A percentile compares a stretch with the other conserved stretches of the same genome.
Evolutionary conservation across 1,140 invertebrate species (phyloP).

Genomic region (Platorchestia sp.): DNA sequence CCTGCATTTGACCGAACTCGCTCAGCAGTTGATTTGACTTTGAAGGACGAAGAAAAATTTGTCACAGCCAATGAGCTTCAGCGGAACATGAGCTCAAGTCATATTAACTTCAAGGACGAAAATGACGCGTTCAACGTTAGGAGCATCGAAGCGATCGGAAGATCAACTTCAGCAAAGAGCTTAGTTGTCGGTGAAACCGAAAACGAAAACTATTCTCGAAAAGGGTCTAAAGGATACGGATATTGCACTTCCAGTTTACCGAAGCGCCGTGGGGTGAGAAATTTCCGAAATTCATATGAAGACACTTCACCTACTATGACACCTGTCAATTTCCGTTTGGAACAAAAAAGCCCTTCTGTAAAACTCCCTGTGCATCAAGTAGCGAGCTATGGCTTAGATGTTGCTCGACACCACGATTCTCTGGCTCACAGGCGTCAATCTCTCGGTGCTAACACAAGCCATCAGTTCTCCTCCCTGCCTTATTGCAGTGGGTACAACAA

Average conservation of each 20-base stretch:
- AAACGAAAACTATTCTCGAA: neutral
- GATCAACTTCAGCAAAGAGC: constrained; percentile 38
- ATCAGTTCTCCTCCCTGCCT: constrained; percentile 29
- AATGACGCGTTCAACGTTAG: neutral
- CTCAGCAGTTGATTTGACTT: constrained; percentile 24
- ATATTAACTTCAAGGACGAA: neutral
- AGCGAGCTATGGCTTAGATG: neutral
- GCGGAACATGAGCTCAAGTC: constrained; percentile 26
- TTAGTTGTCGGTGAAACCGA: neutral
- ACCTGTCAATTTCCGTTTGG: neutral
- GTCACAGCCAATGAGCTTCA: neutral
- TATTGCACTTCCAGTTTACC: constrained; percentile 42
- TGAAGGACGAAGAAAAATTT: constrained; percentile 37
- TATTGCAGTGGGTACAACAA: constrained; percentile 21
- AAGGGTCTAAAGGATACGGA: neutral
- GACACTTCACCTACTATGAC: neutral
- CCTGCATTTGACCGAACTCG: constrained; percentile 29
- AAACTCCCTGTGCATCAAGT: neutral
- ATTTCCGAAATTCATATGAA: constrained; percentile 1
- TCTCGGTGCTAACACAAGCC: neutral
- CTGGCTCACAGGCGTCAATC: neutral
- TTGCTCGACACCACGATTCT: neutral
- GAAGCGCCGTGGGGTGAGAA: neutral
- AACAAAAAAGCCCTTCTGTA: neutral
- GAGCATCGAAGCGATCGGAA: constrained; percentile 6